Conservation (phyloP, 1,140 invertebrate species). For the Dufourea novaeangliae region DNA sequence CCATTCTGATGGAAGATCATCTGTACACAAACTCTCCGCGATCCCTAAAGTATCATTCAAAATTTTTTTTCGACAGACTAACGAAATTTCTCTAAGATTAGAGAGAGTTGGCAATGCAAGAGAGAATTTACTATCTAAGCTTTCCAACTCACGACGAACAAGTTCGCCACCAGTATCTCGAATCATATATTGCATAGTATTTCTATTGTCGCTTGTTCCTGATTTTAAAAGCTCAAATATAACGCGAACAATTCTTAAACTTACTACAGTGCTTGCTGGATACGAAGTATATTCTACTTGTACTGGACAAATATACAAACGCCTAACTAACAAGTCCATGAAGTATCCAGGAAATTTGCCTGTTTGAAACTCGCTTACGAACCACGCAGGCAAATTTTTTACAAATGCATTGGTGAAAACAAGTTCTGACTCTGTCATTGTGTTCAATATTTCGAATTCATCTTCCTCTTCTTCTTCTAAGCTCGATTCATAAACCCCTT, state of each 20-base stretch:
- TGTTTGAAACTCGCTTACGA: slow-evolving; percentile 83
- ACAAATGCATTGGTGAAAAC: slow-evolving; percentile 33
- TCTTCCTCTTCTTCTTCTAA: slow-evolving; percentile 24
- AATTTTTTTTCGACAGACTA: slow-evolving; percentile 74
- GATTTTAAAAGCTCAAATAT: slow-evolving; percentile 85
- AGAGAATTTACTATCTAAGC: slow-evolving; percentile 70
- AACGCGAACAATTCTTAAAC: slow-evolving; percentile 85
- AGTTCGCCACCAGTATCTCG: slow-evolving; percentile 75
- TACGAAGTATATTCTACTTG: slow-evolving; percentile 88
- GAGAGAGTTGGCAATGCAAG: slow-evolving; percentile 74
- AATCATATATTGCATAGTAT: slow-evolving; percentile 74
- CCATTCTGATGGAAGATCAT: slow-evolving; percentile 83
- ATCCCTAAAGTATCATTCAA: slow-evolving; percentile 80
- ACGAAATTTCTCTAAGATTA: slow-evolving; percentile 71
- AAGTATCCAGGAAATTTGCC: slow-evolving; percentile 84
- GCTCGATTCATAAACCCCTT: background rate
- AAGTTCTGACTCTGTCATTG: slow-evolving; percentile 12
- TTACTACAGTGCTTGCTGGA: slow-evolving; percentile 83
- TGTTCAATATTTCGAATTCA: slow-evolving; percentile 8
- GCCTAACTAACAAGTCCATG: slow-evolving; percentile 85
- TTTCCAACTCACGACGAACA: slow-evolving; percentile 60
- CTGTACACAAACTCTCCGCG: slow-evolving; percentile 73
- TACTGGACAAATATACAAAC: slow-evolving; percentile 85
- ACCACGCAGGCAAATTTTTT: slow-evolving; percentile 83
- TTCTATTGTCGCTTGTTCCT: slow-evolving; percentile 69